A percentile compares a stretch with the other conserved stretches of the same genome.
phyloP scores from a whole-genome alignment of 2,888 invertebrate species.

The Cenopis cana region DNA sequence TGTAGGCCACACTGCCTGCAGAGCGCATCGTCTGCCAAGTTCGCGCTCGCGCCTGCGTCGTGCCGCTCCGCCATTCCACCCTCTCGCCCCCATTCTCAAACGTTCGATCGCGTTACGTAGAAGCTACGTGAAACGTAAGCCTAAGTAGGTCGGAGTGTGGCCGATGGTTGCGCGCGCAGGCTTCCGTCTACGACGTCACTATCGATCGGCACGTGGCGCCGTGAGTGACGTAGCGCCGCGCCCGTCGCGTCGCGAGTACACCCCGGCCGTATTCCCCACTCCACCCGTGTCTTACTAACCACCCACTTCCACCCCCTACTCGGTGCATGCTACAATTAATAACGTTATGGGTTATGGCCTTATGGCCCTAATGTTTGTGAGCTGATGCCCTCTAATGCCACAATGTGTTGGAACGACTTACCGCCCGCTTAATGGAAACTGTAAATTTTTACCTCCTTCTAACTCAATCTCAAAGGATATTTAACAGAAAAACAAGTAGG shows the following conservation, averaged over 20 bases:
- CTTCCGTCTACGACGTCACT: slow-evolving; percentile 74
- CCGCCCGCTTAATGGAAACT: too few species aligned
- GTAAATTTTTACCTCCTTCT: too few species aligned
- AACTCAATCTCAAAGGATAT: too few species aligned
- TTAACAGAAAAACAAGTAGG: too few species aligned
- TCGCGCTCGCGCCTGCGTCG: slow-evolving; percentile 60
- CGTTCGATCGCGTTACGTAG: slow-evolving; percentile 80
- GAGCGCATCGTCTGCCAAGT: slow-evolving; percentile 58
- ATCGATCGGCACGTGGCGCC: slow-evolving; percentile 84
- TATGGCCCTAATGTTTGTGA: slow-evolving; percentile 52
- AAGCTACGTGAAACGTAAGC: slow-evolving; percentile 80
- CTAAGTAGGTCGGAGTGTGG: slow-evolving; percentile 77
- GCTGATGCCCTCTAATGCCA: slow-evolving; percentile 41
- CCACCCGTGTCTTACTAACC: slow-evolving; percentile 48
- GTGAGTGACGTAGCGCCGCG: slow-evolving; percentile 78
- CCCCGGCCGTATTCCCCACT: slow-evolving; percentile 56
- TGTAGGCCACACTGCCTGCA: slow-evolving; percentile 63
- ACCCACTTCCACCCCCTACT: slow-evolving; percentile 46
- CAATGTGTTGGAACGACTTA: too few species aligned
- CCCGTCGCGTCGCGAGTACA: slow-evolving; percentile 68
- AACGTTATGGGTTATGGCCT: too few species aligned
- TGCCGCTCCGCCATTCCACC: slow-evolving; percentile 49
- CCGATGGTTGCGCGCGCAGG: slow-evolving; percentile 72
- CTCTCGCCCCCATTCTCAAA: slow-evolving; percentile 55
- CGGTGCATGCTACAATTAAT: slow-evolving; percentile 63